These are phyloP conservation scores for Phaenicophaeus curvirostris DNA, from an alignment of 2,797 vertebrate species.

Conservation along the genomic window DNA sequence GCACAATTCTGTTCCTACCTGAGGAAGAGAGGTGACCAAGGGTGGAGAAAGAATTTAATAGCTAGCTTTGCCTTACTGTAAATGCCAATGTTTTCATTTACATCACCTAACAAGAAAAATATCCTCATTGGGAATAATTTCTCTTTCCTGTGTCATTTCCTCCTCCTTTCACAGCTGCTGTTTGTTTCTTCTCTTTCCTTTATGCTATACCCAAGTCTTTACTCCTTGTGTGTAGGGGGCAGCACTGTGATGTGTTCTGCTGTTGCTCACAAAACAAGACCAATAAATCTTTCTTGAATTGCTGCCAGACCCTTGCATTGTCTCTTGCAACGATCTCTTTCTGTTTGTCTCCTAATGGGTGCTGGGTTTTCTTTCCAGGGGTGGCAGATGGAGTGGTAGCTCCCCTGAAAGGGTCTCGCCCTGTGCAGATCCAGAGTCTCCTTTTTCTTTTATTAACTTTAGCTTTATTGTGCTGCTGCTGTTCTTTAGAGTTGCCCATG, in stretches of 20 bases:
- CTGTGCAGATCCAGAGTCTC: not conserved
- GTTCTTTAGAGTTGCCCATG: not conserved
- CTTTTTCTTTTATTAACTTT: not conserved
- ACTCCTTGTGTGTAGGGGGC: not conserved
- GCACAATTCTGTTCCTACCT: not conserved
- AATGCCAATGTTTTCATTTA: not conserved
- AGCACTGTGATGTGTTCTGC: not conserved
- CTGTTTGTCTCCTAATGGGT: not conserved
- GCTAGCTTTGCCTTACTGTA: not conserved
- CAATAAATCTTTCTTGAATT: not conserved
- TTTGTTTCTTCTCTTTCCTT: not conserved
- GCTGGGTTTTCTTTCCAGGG: not conserved
- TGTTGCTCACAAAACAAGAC: not conserved
- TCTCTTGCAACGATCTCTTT: not conserved
- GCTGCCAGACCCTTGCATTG: not conserved
- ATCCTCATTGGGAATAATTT: not conserved
- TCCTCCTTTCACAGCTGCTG: not conserved
- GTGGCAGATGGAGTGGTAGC: not conserved
- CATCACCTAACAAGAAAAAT: not conserved
- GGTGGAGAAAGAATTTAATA: not conserved
- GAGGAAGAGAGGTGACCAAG: not conserved
- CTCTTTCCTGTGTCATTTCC: not conserved
- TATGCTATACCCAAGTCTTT: not conserved
- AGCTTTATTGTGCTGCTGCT: not conserved
- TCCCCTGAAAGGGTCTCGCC: not conserved